These are phyloP conservation scores for Vespertilio murinus DNA, from an alignment of 2,797 vertebrate genomes.

Conservation along the genomic window DNA sequence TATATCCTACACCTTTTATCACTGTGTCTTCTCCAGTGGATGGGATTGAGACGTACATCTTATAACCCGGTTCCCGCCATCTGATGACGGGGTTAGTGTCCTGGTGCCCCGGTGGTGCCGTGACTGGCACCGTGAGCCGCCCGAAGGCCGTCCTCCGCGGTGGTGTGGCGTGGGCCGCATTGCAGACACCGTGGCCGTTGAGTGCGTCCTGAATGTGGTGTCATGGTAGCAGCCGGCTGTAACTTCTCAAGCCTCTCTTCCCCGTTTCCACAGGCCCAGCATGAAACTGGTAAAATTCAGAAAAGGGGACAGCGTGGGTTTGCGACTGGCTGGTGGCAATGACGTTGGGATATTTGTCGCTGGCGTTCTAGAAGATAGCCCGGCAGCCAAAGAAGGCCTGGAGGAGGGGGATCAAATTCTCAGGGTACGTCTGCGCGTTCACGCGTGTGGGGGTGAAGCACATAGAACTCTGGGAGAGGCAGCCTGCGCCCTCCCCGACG, in stretches of 20 bases:
- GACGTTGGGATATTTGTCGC: constrained; percentile 99
- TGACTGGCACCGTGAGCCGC: not conserved
- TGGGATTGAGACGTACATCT: not conserved
- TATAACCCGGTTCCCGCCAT: not conserved
- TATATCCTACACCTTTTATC: not conserved
- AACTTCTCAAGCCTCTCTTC: constrained; percentile 17
- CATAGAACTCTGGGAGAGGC: not conserved
- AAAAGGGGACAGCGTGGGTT: constrained; percentile 98
- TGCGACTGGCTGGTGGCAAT: constrained; percentile 97
- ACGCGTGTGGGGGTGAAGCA: not conserved
- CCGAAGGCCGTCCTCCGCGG: not conserved
- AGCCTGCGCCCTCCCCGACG: too few species aligned
- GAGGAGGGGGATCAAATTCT: constrained; percentile 99
- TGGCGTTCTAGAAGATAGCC: constrained; percentile 97
- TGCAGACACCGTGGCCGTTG: not conserved
- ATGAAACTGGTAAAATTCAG: constrained; percentile 99
- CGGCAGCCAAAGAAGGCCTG: constrained; percentile 97
- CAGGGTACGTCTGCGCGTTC: constrained; percentile 88
- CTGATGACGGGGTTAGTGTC: not conserved
- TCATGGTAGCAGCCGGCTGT: not conserved
- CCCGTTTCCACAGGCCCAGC: constrained; percentile 89
- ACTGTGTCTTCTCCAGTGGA: not conserved
- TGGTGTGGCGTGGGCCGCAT: not conserved
- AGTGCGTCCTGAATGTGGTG: constrained; percentile 19
- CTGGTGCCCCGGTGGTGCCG: not conserved